Base-by-base conservation (phyloP, 2,888 invertebrate genomes). In the Campoletis raptor region DNA sequence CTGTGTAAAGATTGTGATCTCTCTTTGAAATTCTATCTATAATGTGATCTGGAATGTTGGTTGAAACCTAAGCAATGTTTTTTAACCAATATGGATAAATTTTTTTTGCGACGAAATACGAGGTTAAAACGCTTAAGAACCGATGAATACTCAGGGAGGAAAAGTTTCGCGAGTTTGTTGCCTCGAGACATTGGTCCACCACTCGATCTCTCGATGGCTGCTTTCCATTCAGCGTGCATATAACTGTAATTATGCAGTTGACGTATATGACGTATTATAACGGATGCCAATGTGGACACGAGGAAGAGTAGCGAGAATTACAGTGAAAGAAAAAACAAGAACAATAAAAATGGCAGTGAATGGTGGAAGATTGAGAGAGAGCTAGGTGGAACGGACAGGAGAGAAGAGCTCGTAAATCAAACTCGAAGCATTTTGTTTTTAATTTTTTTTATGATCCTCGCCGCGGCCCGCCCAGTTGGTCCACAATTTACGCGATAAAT, bases 401-500 rank as follows among this genome's bases (percentile, higher is more conserved):
- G 45, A 80, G 70, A 72, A 74, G 76, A 73, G 37, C 67, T 64
- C 83, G 83, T 88, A 88, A 89, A 88, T 88, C 89, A 89, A 87
- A 85, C 78, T 79, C 83, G 74, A 85, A 86, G 85, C 48, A 72
- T 66, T 66, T 74, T 74, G 45, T 30, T 52, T 69, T 70, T 37
- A 36, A n/a, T 37, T 78, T 45, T 30, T 84, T 87, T 88, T 80
- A 88, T 64, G 77, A 73, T 80, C 52, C 54, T 80, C 57, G 42
- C 61, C 61, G 61, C 72, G 81, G 81, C 79, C 87, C 88, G 89
- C 88, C 89, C 84, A 76, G 78, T 42, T 80, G 81, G 85, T 82
- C 83, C 84, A 86, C 85, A 87, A 89, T 87, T 88, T 87, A 80
- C 85, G 74, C 81, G 86, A 87, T 87, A 87, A 86, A 88, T 86